phyloP scores from a whole-genome alignment of 2,888 invertebrate genomes.

The Ceratothoa steindachneri region DNA sequence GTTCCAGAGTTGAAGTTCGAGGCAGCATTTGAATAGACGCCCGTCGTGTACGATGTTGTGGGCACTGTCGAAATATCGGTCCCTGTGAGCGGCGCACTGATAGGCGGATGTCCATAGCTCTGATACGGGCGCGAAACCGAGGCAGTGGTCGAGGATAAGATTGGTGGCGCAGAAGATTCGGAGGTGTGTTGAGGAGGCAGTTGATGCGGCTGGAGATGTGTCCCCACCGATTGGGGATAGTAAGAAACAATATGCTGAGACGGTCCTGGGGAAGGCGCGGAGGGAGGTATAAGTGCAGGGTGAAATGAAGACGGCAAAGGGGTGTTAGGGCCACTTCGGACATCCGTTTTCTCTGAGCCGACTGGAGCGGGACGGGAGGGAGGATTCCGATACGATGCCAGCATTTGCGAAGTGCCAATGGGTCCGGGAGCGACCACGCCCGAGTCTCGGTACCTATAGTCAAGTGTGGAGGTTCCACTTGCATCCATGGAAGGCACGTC shows the following conservation, averaged over 20 bases:
- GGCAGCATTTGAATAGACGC: neutral
- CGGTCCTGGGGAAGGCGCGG: constrained; percentile 41
- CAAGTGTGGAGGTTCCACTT: neutral
- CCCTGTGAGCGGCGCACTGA: neutral
- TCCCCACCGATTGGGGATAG: neutral
- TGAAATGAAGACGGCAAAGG: constrained; percentile 15
- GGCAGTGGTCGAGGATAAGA: constrained; percentile 3
- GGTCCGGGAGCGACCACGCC: constrained; percentile 44
- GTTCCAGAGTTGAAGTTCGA: neutral
- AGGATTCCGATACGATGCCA: constrained; percentile 52
- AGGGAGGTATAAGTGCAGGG: constrained; percentile 36
- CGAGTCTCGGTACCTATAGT: neutral
- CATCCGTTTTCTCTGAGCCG: constrained; percentile 62
- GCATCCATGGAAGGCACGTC: neutral
- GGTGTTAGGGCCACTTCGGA: constrained; percentile 19
- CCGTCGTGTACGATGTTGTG: neutral
- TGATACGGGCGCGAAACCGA: neutral
- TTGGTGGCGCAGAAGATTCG: constrained; percentile 18
- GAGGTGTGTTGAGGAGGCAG: constrained; percentile 22
- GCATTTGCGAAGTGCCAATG: constrained; percentile 37
- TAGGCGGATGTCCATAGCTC: neutral
- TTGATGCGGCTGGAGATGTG: constrained; percentile 34
- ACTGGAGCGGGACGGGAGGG: constrained; percentile 67
- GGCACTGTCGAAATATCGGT: neutral
- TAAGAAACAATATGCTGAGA: neutral